Percentiles rank a stretch among this genome's conserved stretches.
phyloP scores from a whole-genome alignment of 2,797 vertebrate genomes.

The Lacerta viridis region DNA sequence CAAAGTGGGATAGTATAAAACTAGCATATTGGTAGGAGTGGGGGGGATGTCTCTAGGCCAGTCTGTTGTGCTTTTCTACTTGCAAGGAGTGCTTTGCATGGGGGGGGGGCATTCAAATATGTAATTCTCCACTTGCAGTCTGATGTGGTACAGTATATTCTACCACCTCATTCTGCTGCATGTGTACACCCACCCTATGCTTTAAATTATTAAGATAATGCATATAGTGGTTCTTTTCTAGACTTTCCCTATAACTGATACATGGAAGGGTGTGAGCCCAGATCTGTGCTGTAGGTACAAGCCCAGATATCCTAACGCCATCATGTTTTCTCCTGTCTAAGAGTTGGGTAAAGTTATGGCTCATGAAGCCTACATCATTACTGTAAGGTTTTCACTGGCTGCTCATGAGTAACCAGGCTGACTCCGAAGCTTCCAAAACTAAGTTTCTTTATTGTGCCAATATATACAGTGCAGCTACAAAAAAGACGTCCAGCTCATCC shows the following conservation, averaged over 20 bases:
- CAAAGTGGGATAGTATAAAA: neutral
- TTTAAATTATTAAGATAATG: neutral
- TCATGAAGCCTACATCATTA: neutral
- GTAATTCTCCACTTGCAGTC: neutral
- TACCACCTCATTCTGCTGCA: neutral
- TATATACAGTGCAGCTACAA: no score
- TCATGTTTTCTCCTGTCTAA: no score
- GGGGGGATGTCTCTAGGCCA: neutral
- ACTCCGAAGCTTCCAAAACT: no score
- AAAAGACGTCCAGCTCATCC: no score
- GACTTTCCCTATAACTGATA: neutral
- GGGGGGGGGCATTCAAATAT: neutral
- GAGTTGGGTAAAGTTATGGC: neutral
- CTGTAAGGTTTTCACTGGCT: no score
- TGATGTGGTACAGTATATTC: neutral
- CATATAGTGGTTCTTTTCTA: neutral
- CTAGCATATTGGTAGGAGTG: no score
- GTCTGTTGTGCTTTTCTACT: neutral
- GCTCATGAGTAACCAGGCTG: no score
- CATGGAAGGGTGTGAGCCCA: no score
- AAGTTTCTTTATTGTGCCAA: no score
- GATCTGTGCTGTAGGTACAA: neutral
- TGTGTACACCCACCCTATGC: neutral
- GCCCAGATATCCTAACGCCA: neutral
- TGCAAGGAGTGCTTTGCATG: neutral